Base-by-base conservation (phyloP, 2,888 invertebrate species). In the Apodemia duryi region DNA sequence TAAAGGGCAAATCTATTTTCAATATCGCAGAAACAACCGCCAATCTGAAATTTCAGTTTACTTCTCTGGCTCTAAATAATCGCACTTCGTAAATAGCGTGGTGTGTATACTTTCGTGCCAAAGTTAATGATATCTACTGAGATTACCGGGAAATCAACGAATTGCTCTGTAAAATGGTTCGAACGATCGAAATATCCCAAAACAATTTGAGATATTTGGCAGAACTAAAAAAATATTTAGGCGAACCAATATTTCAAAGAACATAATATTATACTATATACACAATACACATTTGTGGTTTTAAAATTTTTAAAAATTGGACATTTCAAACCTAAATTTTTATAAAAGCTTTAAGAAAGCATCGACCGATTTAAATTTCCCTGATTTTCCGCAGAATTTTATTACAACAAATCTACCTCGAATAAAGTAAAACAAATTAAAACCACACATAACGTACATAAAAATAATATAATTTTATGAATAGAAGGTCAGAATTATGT, bases 1-100 rank as follows among this genome's bases (percentile, higher is more conserved):
- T 29, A 54, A 54, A 57, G 32, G 57, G 29, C 57, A 32, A 57
- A 57, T 57, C 57, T 29, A 57, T 57, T 57, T 57, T 57, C 11
- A 57, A 57, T 29, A 57, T 11, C 57, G 29, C 11, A 57, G 57
- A 57, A 57, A 57, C 29, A 29, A 57, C 57, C 29, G 57, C 11
- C 4, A 11, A 57, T 32, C 32, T 57, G 57, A 57, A 11, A 32
- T 32, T 57, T 57, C 11, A 13, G 32, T 6, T 29, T 54, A 29
- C 54, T 54, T 11, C 54, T 57, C 32, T 57, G 13, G 32, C 32
- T 57, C 32, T 13, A 29, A 32, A 13, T 57, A 32, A 57, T 57
- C 57, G 57, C 32, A 57, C 32, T 57, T 57, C 32, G 9, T 32
- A 57, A 57, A 57, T 29, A 57, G 13, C 57, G 11, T 11, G 32